Evolutionary conservation across 2,888 invertebrate species (phyloP).

Genomic region (Agrypnus murinus): DNA sequence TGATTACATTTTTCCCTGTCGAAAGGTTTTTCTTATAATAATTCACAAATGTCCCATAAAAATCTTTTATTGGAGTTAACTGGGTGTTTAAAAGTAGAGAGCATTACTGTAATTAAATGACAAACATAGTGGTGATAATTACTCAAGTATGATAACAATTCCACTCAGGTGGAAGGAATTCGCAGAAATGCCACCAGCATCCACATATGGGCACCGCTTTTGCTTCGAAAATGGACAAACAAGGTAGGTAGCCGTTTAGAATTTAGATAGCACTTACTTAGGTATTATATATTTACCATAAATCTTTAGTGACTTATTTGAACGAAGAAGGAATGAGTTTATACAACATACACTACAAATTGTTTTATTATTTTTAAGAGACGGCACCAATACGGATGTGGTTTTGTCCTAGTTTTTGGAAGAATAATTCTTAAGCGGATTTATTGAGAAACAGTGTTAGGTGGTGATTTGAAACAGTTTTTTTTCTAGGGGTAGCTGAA

Average conservation of each 20-base stretch:
- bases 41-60: constrained; percentile 41
- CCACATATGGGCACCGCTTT: constrained; percentile 64
- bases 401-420: background rate
- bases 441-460: too few relatives aligned
- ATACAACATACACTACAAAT: constrained; percentile 47
- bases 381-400: too few relatives aligned
- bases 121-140: constrained; percentile 55
- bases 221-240: constrained; percentile 63
- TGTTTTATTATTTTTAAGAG: constrained; percentile 33
- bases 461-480: too few relatives aligned
- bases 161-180: constrained; percentile 66
- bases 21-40: constrained; percentile 14
- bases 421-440: too few relatives aligned
- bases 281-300: constrained; percentile 65
- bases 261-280: constrained; percentile 65
- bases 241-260: constrained; percentile 62
- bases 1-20: constrained; percentile 27
- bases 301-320: constrained; percentile 63
- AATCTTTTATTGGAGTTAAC: constrained; percentile 32
- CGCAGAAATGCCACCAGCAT: constrained; percentile 62
- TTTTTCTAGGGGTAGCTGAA: too few relatives aligned
- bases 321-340: constrained; percentile 46
- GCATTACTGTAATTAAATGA: constrained; percentile 54
- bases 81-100: constrained; percentile 44
- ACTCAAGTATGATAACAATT: constrained; percentile 60